phyloP scores from a whole-genome alignment of 1,140 invertebrate genomes.

The Oryzaephilus surinamensis region DNA sequence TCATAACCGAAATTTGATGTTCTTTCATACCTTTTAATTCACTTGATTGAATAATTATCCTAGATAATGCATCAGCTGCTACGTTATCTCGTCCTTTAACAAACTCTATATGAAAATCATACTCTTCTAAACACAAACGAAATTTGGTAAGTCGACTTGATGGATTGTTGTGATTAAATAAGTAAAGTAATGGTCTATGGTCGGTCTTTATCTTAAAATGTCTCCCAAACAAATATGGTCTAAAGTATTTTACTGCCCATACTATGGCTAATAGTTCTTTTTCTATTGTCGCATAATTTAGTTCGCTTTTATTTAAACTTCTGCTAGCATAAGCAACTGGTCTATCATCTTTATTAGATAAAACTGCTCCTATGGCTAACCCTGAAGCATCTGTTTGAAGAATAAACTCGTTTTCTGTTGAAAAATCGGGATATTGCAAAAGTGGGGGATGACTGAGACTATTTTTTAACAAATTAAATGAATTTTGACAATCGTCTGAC shows the following conservation, averaged over 20 bases:
- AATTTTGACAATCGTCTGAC: slow-evolving; percentile 17
- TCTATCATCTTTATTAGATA: slow-evolving; percentile 24
- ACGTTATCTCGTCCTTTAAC: too few species aligned
- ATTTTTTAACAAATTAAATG: slow-evolving; percentile 27
- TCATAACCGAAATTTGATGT: too few species aligned
- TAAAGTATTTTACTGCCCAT: slow-evolving; percentile 35
- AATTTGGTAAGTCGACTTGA: slow-evolving; percentile 23
- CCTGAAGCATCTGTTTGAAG: slow-evolving; percentile 32
- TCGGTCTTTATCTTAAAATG: slow-evolving; percentile 42
- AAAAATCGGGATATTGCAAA: slow-evolving; percentile 31
- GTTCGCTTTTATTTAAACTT: slow-evolving; percentile 7
- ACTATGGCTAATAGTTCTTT: slow-evolving; percentile 10
- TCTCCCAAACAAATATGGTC: slow-evolving; percentile 38
- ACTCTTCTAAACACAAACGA: slow-evolving; percentile 29
- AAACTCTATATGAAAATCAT: slow-evolving; percentile 31
- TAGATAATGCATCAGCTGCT: too few species aligned
- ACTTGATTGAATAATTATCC: too few species aligned
- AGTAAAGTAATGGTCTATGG: slow-evolving; percentile 39
- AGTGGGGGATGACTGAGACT: slow-evolving; percentile 25
- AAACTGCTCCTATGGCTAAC: slow-evolving; percentile 27
- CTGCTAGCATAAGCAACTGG: slow-evolving; percentile 29
- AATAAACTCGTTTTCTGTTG: slow-evolving; percentile 26
- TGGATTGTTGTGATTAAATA: slow-evolving; percentile 38
- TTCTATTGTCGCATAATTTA: slow-evolving; percentile 6
- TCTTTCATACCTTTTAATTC: too few species aligned